These are phyloP conservation scores for Leptinotarsa rubiginosa DNA, from an alignment of 2,888 invertebrate genomes.

Conservation along the genomic window DNA sequence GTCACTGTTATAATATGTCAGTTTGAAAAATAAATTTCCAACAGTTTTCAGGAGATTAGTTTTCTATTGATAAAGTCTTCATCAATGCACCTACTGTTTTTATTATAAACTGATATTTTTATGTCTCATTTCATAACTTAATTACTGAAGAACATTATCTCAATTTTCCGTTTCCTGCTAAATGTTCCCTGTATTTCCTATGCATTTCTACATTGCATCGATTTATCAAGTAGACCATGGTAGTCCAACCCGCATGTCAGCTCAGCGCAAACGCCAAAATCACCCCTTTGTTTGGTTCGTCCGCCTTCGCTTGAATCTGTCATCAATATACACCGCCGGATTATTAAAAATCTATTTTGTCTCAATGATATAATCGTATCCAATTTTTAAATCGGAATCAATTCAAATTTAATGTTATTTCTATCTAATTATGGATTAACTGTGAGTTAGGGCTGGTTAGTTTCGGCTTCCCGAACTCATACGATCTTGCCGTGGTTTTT, in stretches of 20 bases:
- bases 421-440: background rate
- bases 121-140: background rate
- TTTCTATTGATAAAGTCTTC: background rate
- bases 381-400: background rate
- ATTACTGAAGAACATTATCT: background rate
- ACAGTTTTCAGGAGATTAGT: no score
- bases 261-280: slow-evolving; percentile 11
- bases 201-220: slow-evolving; percentile 20
- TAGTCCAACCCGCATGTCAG: slow-evolving; percentile 20
- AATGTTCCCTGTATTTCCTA: slow-evolving; percentile 2
- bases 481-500: slow-evolving; percentile 5
- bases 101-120: background rate
- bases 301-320: background rate
- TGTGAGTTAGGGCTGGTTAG: background rate
- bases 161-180: background rate
- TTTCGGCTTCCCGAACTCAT: background rate
- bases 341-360: background rate
- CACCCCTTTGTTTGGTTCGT: slow-evolving; percentile 9
- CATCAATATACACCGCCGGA: background rate
- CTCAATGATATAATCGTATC: background rate
- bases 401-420: background rate
- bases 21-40: no score
- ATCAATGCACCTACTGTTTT: background rate
- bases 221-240: slow-evolving; percentile 20
- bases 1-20: no score